Evolutionary conservation across 1,140 invertebrate genomes (phyloP), one percentile per base, ranked within the genome.

Genomic region (Reticulitermes speratus): DNA sequence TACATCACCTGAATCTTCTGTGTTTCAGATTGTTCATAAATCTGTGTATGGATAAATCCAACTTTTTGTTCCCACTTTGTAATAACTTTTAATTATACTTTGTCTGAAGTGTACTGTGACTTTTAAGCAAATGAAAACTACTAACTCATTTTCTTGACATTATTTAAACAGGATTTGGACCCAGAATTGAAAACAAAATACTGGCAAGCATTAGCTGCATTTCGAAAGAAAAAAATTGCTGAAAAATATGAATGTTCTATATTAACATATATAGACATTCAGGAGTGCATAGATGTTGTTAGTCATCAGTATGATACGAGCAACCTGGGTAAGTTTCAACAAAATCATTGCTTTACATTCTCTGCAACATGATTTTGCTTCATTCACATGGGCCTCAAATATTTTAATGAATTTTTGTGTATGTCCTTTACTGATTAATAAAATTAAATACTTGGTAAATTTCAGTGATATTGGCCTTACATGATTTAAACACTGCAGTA

Each of bases 241-340:
- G 92, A 92, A 88, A 88, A 90, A 7, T 92, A 91, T 86, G 89
- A 90, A 82, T 95, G 94, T 90, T 90, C 93, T 44, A 89, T 96
- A 85, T 90, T 97, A 65, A 95, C 95, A 9, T 94, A 95, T 87
- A 91, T 92, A 86, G 95, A 96, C 89, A 94, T 97, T 86, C 94
- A 94, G 89, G 93, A 95, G 83, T 93, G 93, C 86, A 92, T 97
- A 38, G 93, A 95, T 88, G 90, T 93, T 88, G 94, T 96, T 0
- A 96, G 96, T 88, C 89, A 91, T 86, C 90, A 92, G 84, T 91
- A 92, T 55, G 91, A 93, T 88, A 92, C 94, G 89, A 93, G 94
- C 88, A 93, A 94, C 89, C 92, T 94, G 90, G 90, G 94, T 94
- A 91, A 92, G 93, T 92, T 83, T 91, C 19, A 21, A 55, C 14